Percentiles rank a stretch among this genome's conserved stretches.
phyloP scores from a whole-genome alignment of 2,113 vertebrate genomes.

The Apus apus region DNA sequence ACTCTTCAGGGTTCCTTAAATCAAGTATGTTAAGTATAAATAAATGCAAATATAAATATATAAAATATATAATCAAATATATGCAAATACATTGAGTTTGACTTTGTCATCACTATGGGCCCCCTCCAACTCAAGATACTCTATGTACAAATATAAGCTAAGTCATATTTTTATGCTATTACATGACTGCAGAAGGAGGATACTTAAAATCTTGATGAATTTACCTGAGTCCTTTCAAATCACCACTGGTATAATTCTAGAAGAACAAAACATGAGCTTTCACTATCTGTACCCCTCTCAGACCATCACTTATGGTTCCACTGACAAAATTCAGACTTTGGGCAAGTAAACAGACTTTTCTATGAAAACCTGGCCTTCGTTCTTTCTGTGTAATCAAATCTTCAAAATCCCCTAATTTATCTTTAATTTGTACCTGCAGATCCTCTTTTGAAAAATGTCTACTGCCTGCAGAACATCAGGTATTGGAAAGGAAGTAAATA shows the following conservation, averaged over 20 bases:
- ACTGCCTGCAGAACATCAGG: not conserved
- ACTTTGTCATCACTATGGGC: not conserved
- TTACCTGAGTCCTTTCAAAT: not conserved
- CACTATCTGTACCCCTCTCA: not conserved
- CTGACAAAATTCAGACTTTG: not conserved
- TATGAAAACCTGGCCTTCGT: not conserved
- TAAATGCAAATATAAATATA: not conserved
- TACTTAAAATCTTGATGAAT: not conserved
- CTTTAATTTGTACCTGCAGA: not conserved
- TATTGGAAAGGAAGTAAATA: not conserved
- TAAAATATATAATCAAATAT: not conserved
- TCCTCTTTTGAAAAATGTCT: not conserved
- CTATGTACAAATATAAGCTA: not conserved
- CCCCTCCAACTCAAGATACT: not conserved
- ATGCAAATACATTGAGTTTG: not conserved
- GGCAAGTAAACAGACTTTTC: not conserved
- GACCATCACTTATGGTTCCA: not conserved
- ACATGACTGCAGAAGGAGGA: not conserved
- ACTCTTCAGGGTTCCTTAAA: not conserved
- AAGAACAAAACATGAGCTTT: not conserved
- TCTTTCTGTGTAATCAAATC: not conserved
- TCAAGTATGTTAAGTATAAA: not conserved
- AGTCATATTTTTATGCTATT: not conserved
- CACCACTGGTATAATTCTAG: not conserved
- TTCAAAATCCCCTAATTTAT: not conserved